Conservation (phyloP, 2,113 vertebrate species). For the Protomyctophum bolini region DNA sequence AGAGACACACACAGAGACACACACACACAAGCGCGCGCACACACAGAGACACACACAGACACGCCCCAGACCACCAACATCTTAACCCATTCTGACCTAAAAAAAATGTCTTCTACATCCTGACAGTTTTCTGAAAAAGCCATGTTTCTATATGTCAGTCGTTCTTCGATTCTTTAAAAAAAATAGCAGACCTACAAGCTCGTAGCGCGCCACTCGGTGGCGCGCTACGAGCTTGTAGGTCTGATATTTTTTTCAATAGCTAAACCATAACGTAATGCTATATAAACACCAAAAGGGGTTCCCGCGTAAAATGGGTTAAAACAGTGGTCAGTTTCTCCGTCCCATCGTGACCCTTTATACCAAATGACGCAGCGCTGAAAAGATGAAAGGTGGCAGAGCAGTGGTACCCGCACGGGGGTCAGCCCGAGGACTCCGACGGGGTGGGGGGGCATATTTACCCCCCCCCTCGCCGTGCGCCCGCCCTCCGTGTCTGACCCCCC, state of each 20-base stretch:
- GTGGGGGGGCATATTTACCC: conserved; percentile 55
- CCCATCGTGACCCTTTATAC: conserved; percentile 60
- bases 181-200: too few relatives aligned
- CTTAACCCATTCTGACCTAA: too few relatives aligned
- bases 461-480: conserved; percentile 62
- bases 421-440: conserved; percentile 62
- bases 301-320: too few relatives aligned
- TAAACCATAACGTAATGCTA: too few relatives aligned
- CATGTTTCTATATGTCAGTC: too few relatives aligned
- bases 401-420: conserved; percentile 53
- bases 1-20: neutral
- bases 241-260: too few relatives aligned
- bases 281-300: too few relatives aligned
- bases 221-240: too few relatives aligned
- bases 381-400: conserved; percentile 64
- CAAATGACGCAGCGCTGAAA: conserved; percentile 57
- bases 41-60: conserved; percentile 11
- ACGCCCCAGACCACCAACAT: conserved; percentile 58
- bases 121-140: too few relatives aligned
- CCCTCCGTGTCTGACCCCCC: conserved; percentile 44
- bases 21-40: neutral
- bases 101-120: too few relatives aligned
- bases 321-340: conserved; percentile 61
- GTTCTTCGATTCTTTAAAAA: too few relatives aligned
- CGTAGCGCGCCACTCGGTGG: too few relatives aligned